Conservation (phyloP, 2,113 vertebrate genomes). For the Eubucco bourcierii region DNA sequence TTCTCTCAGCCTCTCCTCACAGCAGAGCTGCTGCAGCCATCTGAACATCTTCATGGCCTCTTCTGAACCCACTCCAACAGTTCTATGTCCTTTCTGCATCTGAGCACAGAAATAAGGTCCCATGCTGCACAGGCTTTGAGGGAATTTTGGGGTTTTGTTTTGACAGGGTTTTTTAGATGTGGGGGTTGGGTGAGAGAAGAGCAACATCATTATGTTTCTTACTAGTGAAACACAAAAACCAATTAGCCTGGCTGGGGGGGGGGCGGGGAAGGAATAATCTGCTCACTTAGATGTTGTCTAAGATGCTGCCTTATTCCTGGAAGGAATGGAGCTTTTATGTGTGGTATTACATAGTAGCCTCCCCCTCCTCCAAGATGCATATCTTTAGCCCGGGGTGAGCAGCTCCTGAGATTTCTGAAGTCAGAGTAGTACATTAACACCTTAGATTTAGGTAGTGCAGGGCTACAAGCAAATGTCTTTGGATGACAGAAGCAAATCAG, state of each 20-base stretch:
- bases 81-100: neutral
- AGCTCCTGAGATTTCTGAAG: constrained; percentile 69
- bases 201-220: neutral
- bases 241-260: neutral
- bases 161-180: neutral
- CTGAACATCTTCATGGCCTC: no score
- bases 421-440: constrained; percentile 75
- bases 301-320: neutral
- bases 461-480: constrained; percentile 67
- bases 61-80: no score
- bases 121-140: neutral
- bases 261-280: neutral
- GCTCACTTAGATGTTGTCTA: neutral
- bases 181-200: neutral
- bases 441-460: constrained; percentile 60
- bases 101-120: neutral
- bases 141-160: neutral
- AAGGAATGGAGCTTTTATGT: constrained; percentile 1
- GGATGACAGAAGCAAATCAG: constrained; percentile 70
- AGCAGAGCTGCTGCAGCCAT: no score
- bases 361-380: neutral
- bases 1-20: no score
- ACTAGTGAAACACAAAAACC: neutral
- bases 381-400: constrained; percentile 66
- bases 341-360: neutral